Percentiles rank a stretch among this genome's conserved stretches.
These are phyloP conservation scores for Pyrgus malvae DNA, from an alignment of 2,888 invertebrate genomes.

Conservation along the genomic window DNA sequence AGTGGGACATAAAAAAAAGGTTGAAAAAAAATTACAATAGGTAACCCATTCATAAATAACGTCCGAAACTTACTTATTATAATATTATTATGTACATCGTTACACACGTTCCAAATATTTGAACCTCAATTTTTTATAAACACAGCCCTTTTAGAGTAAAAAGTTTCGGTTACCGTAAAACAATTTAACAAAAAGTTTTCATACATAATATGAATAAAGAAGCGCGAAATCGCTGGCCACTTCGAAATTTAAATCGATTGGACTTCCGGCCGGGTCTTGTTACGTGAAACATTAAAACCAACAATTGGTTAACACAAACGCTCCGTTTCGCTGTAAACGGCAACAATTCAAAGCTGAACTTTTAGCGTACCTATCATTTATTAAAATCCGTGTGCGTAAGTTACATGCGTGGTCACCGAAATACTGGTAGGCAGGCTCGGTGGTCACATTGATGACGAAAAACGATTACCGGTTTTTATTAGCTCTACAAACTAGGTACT, in stretches of 20 bases:
- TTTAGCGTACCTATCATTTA: constrained; percentile 40
- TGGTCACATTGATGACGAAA: neutral
- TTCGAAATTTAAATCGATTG: constrained; percentile 26
- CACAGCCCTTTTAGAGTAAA: neutral
- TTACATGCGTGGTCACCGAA: constrained; percentile 20
- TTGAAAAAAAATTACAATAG: no score
- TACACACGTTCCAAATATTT: no score
- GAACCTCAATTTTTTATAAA: neutral
- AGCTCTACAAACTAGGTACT: no score
- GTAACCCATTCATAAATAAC: no score
- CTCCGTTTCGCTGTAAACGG: constrained; percentile 26
- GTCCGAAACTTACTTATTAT: no score
- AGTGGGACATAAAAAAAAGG: no score
- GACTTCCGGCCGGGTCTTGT: constrained; percentile 22
- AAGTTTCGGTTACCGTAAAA: neutral
- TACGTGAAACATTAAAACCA: constrained; percentile 25
- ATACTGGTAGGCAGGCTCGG: neutral
- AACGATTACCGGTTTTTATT: no score
- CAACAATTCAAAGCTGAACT: constrained; percentile 36
- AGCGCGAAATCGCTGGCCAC: constrained; percentile 21
- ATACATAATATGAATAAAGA: constrained; percentile 27
- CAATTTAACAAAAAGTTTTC: constrained; percentile 4
- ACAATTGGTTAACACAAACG: constrained; percentile 26
- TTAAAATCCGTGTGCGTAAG: constrained; percentile 32
- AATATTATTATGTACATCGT: no score